Evolutionary conservation across 2,113 vertebrate genomes (phyloP), one percentile per base, ranked within the genome.

Genomic region (Leucoraja erinaceus): DNA sequence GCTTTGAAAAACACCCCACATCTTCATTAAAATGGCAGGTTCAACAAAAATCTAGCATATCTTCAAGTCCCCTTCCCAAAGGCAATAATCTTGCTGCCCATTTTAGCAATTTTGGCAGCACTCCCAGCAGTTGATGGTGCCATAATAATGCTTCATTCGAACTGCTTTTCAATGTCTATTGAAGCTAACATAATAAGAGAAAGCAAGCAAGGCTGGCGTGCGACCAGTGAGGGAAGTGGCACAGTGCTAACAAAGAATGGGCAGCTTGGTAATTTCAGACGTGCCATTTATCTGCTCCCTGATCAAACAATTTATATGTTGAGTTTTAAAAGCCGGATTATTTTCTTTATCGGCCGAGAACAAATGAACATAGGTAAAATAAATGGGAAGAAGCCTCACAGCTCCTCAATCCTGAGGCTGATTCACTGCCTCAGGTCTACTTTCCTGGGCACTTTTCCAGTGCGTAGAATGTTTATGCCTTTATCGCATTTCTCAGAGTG

Each of bases 141-240:
- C 77, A 79, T 56, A 25, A 54, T 54, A 83, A 56, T 56, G 22
- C 47, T 56, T 83, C 79, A 83, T 10, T 81, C 56, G 77, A 47
- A 79, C 18, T 79, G 33, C 38, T 79, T 47, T 47, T 79, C 33
- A 79, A 79, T 79, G 33, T 79, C 33, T 79, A 79, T 22, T 79
- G 77, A 79, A 79, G 77, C 77, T 47, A 33, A 79, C 16, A 54
- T 79, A 79, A 79, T 78, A 79, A 79, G 77, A 20, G 33, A 79
- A 79, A 79, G 77, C 33, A 33, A 79, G 31, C 14, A 38, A 79
- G 3, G 33, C 77, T 79, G 16, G 77, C 77, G 20, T 33, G 31
- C 1, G 77, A 79, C 31, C 77, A 79, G 33, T 56, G 22, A 56
- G 47, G 47, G 56, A 56, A 59, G 8, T 8, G 54, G 47, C 4